Base-by-base conservation (phyloP, 1,140 invertebrate species). In the Dendrolimus kikuchii region DNA sequence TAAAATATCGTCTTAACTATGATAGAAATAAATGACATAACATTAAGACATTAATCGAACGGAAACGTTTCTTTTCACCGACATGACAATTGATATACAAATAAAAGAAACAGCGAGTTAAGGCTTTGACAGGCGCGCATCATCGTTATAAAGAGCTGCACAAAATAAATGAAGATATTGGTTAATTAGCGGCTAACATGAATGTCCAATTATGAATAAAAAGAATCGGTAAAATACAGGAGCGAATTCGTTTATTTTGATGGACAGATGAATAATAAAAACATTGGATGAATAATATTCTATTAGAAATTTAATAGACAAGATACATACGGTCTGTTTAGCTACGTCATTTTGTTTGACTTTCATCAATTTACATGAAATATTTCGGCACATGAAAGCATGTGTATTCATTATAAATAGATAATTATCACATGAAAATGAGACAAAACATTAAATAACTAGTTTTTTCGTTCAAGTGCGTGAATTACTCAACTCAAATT, bases 91-190 rank as follows among this genome's bases (percentile, higher is more conserved):
- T 59, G 52, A 59, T 10, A 49, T 47, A 38, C 57, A 55, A 43
- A 59, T 53, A 55, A 59, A 59, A 59, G 51, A 38, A 37, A 39
- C 10, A 38, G 40, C 23, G 46, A 53, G 38, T 46, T 53, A 52
- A 44, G 42, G 37, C 36, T 59, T 57, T 56, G 60, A 59, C 57
- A 63, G 51, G 39, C 7, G 44, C 39, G 10, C 49, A 46, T 46
- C 57, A 48, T 44, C 9, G 46, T 55, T 46, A 9, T 40, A 43
- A 43, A 40, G 44, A 23, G 37, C 38, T 46, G n/a, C 8, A 47
- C n/a, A 51, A 56, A 60, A 58, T 60, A 56, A 64, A 64, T 59
- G 55, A 58, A 52, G 58, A 47, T 59, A 52, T 52, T 61, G 54
- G 51, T 57, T 66, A 62, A 62, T 66, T 62, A 55, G 46, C 55